These are phyloP conservation scores for Xiphydria camelus DNA, from an alignment of 2,888 invertebrate species.

Conservation along the genomic window DNA sequence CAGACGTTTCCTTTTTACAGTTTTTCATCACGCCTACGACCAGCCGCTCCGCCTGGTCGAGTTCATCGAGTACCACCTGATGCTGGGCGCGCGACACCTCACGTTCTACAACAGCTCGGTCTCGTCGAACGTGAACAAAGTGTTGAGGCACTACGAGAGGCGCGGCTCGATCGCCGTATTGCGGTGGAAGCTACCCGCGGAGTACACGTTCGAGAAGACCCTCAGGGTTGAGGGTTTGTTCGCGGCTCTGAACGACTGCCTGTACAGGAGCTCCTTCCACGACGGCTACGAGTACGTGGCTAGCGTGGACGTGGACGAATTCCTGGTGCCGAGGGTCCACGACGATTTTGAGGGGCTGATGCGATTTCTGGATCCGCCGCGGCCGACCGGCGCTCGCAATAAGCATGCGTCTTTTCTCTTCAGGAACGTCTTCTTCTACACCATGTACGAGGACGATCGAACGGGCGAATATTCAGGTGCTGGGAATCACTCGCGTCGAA, in stretches of 20 bases:
- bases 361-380: conserved; percentile 20
- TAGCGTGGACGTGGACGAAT: conserved; percentile 46
- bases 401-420: conserved; percentile 56
- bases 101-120: conserved; percentile 58
- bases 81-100: conserved; percentile 58
- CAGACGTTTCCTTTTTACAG: conserved; percentile 44
- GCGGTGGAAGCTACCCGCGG: conserved; percentile 53
- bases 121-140: conserved; percentile 46
- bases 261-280: conserved; percentile 42
- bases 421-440: conserved; percentile 60
- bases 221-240: conserved; percentile 52
- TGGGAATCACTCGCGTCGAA: too few species aligned
- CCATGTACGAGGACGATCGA: conserved; percentile 57
- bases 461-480: conserved; percentile 30
- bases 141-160: conserved; percentile 52
- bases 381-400: conserved; percentile 27
- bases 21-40: conserved; percentile 56
- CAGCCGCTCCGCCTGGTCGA: conserved; percentile 58
- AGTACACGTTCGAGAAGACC: conserved; percentile 46
- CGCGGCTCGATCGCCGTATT: conserved; percentile 50
- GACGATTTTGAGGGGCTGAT: conserved; percentile 32
- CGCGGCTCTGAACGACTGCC: conserved; percentile 47
- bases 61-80: conserved; percentile 59
- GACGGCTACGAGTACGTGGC: conserved; percentile 40
- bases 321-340: conserved; percentile 39